Evolutionary conservation across 2,113 vertebrate species (phyloP), one percentile per base, ranked within the genome.

Genomic region (Gadus macrocephalus): DNA sequence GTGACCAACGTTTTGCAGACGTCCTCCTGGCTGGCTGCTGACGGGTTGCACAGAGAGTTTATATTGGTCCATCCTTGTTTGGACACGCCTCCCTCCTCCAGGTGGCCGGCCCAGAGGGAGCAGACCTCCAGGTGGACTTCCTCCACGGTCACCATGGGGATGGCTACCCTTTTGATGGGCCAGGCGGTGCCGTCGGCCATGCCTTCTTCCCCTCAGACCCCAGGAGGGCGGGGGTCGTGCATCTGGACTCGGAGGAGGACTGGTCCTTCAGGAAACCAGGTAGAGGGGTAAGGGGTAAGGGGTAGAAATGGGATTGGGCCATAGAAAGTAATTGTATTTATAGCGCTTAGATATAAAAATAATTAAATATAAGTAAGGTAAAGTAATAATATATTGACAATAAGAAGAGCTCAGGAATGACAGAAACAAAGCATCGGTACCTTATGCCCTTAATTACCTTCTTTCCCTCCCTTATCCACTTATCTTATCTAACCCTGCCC

Each of bases 261-360:
- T 93, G 88, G 85, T 74, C 83, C n/a, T 92, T 90, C 76, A 87
- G 92, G 64, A 87, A 79, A 22, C 83, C 86, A 80, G 88, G 89
- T 91, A 22, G 17, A 20, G 20, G 20, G 20, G 20, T n/a, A 20
- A 20, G 20, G 20, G 20, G 20, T 20, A 20, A 20, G 20, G 20
- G 20, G 20, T 20, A 20, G 20, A 20, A 20, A 20, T 20, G 20
- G 20, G 20, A 20, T 20, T 20, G 20, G 20, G 20, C 20, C 20
- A 1, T 20, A 20, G 25, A 25, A 25, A 25, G 25, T 25, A 35
- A 35, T 5, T 35, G 31, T 35, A 35, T 4, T 35, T 35, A 35
- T 35, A 35, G 31, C 6, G 31, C 4, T 35, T 35, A 4, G 4
- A 35, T 35, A 35, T 4, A 35, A 35, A 35, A 35, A 35, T 35